These are phyloP conservation scores for Cyphomyrus plagiostoma DNA, from an alignment of 2,113 vertebrate species.

Conservation along the genomic window DNA sequence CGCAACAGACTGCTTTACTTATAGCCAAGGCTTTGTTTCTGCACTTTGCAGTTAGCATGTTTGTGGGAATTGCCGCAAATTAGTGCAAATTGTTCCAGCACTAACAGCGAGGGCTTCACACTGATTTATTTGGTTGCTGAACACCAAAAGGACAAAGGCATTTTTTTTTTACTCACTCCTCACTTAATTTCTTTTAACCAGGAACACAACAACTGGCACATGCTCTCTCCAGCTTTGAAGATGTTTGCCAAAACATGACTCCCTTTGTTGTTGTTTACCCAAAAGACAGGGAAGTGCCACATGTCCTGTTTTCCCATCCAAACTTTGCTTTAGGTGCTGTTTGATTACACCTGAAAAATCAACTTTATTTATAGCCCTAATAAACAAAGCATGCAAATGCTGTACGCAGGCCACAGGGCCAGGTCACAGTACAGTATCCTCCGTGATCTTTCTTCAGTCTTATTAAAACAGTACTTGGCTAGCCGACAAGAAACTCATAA, in stretches of 20 bases:
- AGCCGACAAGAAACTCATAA: neutral
- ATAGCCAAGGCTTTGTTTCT: neutral
- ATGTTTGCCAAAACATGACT: constrained; percentile 25
- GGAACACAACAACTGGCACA: constrained; percentile 21
- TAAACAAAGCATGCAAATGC: constrained; percentile 33
- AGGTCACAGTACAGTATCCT: neutral
- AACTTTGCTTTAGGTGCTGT: constrained; percentile 15
- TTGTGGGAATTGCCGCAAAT: constrained; percentile 41
- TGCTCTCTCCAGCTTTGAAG: constrained; percentile 27
- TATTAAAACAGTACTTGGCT: neutral
- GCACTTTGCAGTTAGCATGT: constrained; percentile 34
- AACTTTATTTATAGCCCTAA: constrained; percentile 34
- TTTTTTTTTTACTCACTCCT: constrained; percentile 19
- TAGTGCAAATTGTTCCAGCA: constrained; percentile 36
- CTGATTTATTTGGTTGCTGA: constrained; percentile 34
- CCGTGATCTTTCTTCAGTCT: neutral
- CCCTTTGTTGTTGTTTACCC: constrained; percentile 36
- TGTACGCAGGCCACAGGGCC: too few species aligned
- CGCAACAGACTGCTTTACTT: neutral
- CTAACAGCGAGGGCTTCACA: constrained; percentile 26
- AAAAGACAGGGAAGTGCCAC: constrained; percentile 21
- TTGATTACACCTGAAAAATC: constrained; percentile 33
- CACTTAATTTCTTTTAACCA: constrained; percentile 19
- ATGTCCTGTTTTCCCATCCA: constrained; percentile 23
- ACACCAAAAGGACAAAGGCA: constrained; percentile 34